Conservation (phyloP, 2,113 vertebrate genomes). For the Copsychus sechellarum region DNA sequence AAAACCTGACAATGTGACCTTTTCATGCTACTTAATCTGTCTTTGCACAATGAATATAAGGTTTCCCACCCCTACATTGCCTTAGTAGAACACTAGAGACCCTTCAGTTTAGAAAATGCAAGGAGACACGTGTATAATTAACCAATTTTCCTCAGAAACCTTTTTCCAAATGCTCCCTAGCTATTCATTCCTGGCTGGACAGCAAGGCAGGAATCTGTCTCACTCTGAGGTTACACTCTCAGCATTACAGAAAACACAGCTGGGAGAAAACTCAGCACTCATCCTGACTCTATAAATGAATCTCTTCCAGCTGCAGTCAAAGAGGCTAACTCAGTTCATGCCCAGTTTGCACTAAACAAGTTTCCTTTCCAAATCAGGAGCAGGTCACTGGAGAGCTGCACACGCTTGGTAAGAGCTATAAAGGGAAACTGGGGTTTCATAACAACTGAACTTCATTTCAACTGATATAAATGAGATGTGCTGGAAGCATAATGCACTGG, state of each 20-base stretch:
- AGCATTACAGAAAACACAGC: not conserved
- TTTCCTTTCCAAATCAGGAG: slow-evolving; percentile 24
- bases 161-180: not conserved
- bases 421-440: not conserved
- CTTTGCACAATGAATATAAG: not conserved
- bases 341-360: not conserved
- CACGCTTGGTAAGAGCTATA: not conserved
- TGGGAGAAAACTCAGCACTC: not conserved
- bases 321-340: not conserved
- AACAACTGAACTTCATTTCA: slow-evolving; percentile 4
- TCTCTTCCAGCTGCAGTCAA: not conserved
- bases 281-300: not conserved
- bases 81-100: not conserved
- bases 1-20: not conserved
- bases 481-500: not conserved
- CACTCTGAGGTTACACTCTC: not conserved
- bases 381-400: slow-evolving; percentile 21
- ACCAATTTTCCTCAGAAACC: not conserved
- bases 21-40: not conserved
- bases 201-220: not conserved
- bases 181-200: not conserved
- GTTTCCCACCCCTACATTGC: not conserved
- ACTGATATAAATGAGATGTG: not conserved
- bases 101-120: not conserved
- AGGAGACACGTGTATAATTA: not conserved